phyloP scores from a whole-genome alignment of 2,113 vertebrate genomes.

The Pelecanus crispus region DNA sequence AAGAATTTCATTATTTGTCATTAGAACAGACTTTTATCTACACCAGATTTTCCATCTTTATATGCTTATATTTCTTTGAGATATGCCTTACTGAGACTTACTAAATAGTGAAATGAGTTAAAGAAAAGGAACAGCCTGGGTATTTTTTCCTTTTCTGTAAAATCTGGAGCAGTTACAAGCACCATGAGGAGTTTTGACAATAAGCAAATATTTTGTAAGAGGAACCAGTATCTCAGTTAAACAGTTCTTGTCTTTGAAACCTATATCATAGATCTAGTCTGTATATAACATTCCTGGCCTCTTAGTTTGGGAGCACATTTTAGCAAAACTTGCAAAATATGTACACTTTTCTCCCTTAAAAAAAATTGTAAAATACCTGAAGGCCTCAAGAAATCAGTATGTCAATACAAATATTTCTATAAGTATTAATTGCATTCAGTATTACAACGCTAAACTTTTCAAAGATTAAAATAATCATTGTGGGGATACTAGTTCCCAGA shows the following conservation, averaged over 20 bases:
- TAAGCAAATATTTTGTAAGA: not conserved
- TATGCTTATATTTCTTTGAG: not conserved
- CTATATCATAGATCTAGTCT: not conserved
- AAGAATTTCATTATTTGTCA: not conserved
- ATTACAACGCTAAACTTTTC: not conserved
- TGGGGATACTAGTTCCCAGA: not conserved
- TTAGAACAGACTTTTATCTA: not conserved
- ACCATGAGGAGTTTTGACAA: not conserved
- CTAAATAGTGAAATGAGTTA: not conserved
- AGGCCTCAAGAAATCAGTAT: not conserved
- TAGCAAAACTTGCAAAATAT: not conserved
- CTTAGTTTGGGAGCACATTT: not conserved
- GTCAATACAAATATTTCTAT: not conserved
- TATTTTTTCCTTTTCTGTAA: not conserved
- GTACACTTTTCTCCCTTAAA: not conserved
- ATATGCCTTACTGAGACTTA: not conserved
- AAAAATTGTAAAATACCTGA: not conserved
- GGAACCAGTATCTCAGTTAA: not conserved
- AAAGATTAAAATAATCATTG: not conserved
- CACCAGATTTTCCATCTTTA: not conserved
- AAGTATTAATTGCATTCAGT: not conserved
- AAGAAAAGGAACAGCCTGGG: not conserved
- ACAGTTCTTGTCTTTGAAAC: not conserved
- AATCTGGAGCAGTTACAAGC: not conserved
- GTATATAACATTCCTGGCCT: not conserved